phyloP scores from a whole-genome alignment of 2,888 invertebrate genomes.

The Scotopteryx bipunctaria region DNA sequence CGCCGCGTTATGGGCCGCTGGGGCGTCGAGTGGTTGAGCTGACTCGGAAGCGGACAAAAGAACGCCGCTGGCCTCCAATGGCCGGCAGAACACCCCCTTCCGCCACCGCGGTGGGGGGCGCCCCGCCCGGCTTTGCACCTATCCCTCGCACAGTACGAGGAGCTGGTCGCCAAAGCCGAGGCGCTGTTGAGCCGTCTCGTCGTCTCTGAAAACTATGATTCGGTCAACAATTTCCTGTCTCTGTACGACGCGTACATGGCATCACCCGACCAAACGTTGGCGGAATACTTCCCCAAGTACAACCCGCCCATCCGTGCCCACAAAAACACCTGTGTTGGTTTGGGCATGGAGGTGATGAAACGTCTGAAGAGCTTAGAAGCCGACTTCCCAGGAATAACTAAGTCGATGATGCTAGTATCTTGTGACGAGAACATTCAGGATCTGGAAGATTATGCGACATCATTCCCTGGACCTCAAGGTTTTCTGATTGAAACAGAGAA shows the following conservation, averaged over 20 bases:
- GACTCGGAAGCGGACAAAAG: constrained; percentile 88
- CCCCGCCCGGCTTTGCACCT: constrained; percentile 86
- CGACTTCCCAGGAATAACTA: constrained; percentile 87
- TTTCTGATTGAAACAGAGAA: constrained; percentile 89
- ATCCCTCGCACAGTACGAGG: constrained; percentile 90
- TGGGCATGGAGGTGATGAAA: constrained; percentile 92
- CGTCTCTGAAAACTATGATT: constrained; percentile 94
- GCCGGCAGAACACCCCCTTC: constrained; percentile 78
- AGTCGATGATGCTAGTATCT: constrained; percentile 89
- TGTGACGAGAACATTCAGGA: constrained; percentile 93
- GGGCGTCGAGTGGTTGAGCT: constrained; percentile 98
- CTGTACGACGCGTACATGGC: constrained; percentile 87
- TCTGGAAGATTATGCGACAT: constrained; percentile 84
- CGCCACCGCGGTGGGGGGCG: constrained; percentile 76
- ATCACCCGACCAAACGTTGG: constrained; percentile 86
- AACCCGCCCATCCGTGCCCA: constrained; percentile 91
- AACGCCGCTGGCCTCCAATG: constrained; percentile 58
- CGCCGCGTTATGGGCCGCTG: constrained; percentile 90
- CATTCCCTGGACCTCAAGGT: constrained; percentile 83
- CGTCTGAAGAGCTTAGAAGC: constrained; percentile 85
- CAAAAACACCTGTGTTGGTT: constrained; percentile 95
- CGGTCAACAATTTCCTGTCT: constrained; percentile 92
- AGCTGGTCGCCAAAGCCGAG: constrained; percentile 92
- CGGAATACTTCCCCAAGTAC: constrained; percentile 91
- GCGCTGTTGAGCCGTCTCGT: constrained; percentile 92